These are phyloP conservation scores for Pyrrhia umbra DNA, from an alignment of 2,888 invertebrate genomes.

Conservation along the genomic window DNA sequence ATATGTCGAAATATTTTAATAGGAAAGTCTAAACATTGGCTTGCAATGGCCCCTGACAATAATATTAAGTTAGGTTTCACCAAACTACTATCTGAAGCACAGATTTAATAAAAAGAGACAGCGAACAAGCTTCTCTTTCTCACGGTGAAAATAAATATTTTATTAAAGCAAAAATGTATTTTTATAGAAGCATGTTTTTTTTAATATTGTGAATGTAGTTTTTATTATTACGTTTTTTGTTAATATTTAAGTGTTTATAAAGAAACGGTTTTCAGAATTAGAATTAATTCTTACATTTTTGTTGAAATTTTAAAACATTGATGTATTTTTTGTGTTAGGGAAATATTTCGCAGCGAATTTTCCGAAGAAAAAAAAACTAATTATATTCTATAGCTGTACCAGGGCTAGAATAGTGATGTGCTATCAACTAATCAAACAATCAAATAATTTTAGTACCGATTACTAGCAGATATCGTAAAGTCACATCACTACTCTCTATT, in stretches of 20 bases:
- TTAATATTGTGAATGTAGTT: conserved; percentile 36
- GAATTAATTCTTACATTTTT: conserved; percentile 17
- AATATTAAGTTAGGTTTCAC: background rate
- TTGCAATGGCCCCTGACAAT: background rate
- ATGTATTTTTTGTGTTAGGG: conserved; percentile 16
- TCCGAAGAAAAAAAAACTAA: background rate
- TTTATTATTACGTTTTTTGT: conserved; percentile 25
- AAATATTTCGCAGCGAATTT: background rate
- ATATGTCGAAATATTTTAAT: too few species aligned
- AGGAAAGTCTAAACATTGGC: background rate
- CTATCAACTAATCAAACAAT: too few species aligned
- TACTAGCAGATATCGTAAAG: background rate
- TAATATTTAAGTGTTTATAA: conserved; percentile 42
- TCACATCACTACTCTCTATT: background rate
- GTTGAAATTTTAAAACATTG: conserved; percentile 17
- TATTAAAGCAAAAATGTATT: conserved; percentile 37
- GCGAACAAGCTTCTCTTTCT: background rate
- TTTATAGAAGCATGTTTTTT: conserved; percentile 50
- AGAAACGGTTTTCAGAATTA: conserved; percentile 3
- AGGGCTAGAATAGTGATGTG: too few species aligned
- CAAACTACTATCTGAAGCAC: too few species aligned
- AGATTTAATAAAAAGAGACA: background rate
- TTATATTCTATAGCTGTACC: background rate
- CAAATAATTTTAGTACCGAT: background rate
- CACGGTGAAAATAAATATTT: conserved; percentile 5